Conservation (phyloP, 2,888 invertebrate species). For the Camptogramma bilineatum region DNA sequence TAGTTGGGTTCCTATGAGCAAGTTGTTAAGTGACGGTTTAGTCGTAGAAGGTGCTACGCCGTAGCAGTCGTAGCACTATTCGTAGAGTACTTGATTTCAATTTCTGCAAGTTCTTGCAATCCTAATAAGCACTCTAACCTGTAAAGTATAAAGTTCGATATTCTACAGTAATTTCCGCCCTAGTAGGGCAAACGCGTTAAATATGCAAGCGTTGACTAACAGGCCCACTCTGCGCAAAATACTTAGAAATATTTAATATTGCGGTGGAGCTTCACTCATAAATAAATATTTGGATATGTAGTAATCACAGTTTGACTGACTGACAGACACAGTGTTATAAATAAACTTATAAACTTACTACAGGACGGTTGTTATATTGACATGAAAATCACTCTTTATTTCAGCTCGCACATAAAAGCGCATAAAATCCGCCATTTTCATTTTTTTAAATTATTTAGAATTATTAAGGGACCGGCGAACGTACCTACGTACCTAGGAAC, state of each 20-base stretch:
- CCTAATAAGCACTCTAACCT: not conserved
- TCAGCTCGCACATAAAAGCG: too few relatives aligned
- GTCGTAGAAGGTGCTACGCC: not conserved
- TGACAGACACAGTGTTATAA: not conserved
- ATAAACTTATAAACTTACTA: too few relatives aligned
- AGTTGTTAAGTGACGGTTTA: not conserved
- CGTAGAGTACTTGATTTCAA: not conserved
- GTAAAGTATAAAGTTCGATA: not conserved
- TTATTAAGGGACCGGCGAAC: too few relatives aligned
- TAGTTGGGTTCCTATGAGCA: too few relatives aligned
- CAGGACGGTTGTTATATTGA: too few relatives aligned
- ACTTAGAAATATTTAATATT: conserved; percentile 26
- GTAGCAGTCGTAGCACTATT: conserved; percentile 1
- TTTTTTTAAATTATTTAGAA: too few relatives aligned
- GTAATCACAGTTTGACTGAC: not conserved
- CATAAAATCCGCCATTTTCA: too few relatives aligned
- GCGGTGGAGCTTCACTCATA: conserved; percentile 16
- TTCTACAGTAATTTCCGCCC: not conserved
- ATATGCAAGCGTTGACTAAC: conserved; percentile 18
- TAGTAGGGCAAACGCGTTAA: not conserved
- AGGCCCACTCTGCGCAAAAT: conserved; percentile 20
- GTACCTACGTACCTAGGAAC: too few relatives aligned
- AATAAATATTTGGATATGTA: conserved; percentile 8
- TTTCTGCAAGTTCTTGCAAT: not conserved
- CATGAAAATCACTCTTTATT: too few relatives aligned